Evolutionary conservation across 2,797 vertebrate species (phyloP).

Genomic region (Yasuhikotakia modesta): DNA sequence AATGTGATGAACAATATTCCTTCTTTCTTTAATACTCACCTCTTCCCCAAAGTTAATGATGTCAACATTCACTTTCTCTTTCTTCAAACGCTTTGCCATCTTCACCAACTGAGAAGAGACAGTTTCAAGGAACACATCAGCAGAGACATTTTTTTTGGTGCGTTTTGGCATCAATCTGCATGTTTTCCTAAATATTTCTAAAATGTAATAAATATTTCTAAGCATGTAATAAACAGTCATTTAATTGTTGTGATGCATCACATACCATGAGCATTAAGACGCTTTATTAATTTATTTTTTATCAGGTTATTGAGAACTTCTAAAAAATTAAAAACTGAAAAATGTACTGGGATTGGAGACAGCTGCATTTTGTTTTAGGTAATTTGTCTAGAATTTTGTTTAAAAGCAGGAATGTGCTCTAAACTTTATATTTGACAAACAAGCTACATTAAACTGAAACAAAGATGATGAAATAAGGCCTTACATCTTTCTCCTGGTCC

Average conservation of each 20-base stretch:
- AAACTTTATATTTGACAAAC: too few relatives aligned
- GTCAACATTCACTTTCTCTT: conserved; percentile 96
- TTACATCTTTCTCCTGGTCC: conserved; percentile 93
- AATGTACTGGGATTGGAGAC: too few relatives aligned
- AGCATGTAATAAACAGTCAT: neutral
- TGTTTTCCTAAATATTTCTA: neutral
- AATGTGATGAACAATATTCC: neutral
- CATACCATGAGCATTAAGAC: neutral
- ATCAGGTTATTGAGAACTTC: too few relatives aligned
- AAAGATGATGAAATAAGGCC: conserved; percentile 54
- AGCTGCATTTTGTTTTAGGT: too few relatives aligned
- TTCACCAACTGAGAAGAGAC: conserved; percentile 84
- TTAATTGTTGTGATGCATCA: neutral
- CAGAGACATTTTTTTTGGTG: neutral
- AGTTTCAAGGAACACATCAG: neutral
- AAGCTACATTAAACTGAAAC: neutral
- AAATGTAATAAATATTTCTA: neutral
- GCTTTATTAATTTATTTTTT: too few relatives aligned
- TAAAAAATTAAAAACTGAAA: too few relatives aligned
- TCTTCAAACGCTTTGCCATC: conserved; percentile 94
- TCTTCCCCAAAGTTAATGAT: conserved; percentile 97
- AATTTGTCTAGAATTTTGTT: too few relatives aligned
- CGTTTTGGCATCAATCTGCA: neutral
- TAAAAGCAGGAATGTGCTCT: too few relatives aligned
- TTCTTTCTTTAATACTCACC: conserved; percentile 70